Conservation (phyloP, 2,888 invertebrate species). For the Labia minor region DNA sequence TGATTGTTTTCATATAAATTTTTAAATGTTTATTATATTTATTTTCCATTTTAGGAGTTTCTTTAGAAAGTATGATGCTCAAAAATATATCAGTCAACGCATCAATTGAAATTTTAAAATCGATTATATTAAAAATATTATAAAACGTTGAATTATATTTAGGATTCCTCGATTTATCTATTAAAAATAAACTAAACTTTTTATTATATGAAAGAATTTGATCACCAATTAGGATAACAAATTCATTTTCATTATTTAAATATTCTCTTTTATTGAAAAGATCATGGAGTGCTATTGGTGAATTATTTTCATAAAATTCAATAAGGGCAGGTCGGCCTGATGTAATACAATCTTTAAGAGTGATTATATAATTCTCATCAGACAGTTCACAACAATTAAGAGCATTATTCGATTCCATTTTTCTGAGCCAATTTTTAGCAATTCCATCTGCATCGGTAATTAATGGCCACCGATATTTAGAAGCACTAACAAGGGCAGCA, state of each 20-base stretch:
- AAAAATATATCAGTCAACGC: constrained; percentile 74
- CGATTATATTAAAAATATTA: constrained; percentile 70
- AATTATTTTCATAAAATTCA: constrained; percentile 66
- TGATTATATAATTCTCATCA: constrained; percentile 66
- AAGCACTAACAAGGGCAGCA: background rate
- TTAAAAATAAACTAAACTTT: constrained; percentile 67
- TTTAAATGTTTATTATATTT: constrained; percentile 70
- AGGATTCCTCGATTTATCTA: constrained; percentile 72
- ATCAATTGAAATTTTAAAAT: constrained; percentile 71
- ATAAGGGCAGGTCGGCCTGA: constrained; percentile 65
- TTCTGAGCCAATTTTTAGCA: constrained; percentile 77
- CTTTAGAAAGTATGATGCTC: constrained; percentile 74
- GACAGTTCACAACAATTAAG: constrained; percentile 61
- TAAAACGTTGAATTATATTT: constrained; percentile 76
- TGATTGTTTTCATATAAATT: constrained; percentile 65
- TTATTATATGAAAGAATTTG: constrained; percentile 64
- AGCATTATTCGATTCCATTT: constrained; percentile 63
- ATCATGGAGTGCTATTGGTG: constrained; percentile 33
- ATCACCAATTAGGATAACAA: constrained; percentile 60
- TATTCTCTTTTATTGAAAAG: background rate
- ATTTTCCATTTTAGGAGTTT: constrained; percentile 70
- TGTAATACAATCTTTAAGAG: constrained; percentile 63
- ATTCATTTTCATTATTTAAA: constrained; percentile 52
- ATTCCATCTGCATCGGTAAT: constrained; percentile 77
- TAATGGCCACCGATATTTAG: constrained; percentile 48